Base-by-base conservation (phyloP, 2,888 invertebrate species). In the Mythimna vitellina region DNA sequence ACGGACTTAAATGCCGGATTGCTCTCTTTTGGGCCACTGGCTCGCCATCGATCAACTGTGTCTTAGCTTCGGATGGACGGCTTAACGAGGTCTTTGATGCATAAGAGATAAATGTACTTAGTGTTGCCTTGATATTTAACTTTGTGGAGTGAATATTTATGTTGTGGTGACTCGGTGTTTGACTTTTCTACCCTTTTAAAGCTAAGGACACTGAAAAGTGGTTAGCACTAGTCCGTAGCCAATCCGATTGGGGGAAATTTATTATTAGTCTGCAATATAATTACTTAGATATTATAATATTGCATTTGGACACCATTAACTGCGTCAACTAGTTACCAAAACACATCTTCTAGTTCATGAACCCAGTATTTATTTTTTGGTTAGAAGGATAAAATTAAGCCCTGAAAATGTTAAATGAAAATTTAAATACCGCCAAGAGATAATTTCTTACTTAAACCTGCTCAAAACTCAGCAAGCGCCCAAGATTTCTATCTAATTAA, bases 21-120 rank as follows among this genome's bases (percentile, higher is more conserved):
- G 68, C 65, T 51, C 35, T 56, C 71, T 80, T 80, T 81, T 69
- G 64, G 66, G 58, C 69, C 65, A 67, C 70, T 54, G 66, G 35
- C 60, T 65, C 63, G 77, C 77, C 51, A 81, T 81, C 81, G 73
- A 81, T 81, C 81, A 78, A 76, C 76, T 73, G 81, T 66, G 81
- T 70, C 81, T 77, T 80, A 81, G 64, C 81, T 70, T 73, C 25
- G 65, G 77, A 77, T 69, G 63, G 73, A 69, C 73, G 57, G 77
- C 73, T 74, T 81, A 81, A 81, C 78, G 68, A 81, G 73, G 35
- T 64, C 63, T 70, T 77, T 81, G 78, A 78, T 73, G 70, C 81
- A 69, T 65, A 77, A 77, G 73, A 73, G 81, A 81, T 81, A 71
- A 66, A 81, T 73, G 62, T 66, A 51, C 56, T 67, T 61, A 70